Percentiles rank a stretch among this genome's conserved stretches.
Conservation (phyloP, 2,113 vertebrate species). For the Probosciger aterrimus region DNA sequence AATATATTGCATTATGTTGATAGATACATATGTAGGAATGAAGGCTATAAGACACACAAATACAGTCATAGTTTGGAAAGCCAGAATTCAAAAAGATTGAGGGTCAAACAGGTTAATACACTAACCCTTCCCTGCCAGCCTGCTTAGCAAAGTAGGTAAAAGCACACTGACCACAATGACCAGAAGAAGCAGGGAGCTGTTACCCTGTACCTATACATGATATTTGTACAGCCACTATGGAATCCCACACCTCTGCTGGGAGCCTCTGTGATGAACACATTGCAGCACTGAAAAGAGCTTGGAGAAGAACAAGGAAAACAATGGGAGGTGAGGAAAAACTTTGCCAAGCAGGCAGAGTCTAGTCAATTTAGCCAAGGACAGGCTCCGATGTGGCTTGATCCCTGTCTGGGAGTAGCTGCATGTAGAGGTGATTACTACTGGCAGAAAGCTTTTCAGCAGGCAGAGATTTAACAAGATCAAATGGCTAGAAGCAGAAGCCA, state of each 20-base stretch:
- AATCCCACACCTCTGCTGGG: not conserved
- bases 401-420: not conserved
- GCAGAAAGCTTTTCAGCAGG: not conserved
- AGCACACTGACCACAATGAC: not conserved
- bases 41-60: not conserved
- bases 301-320: not conserved
- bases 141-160: not conserved
- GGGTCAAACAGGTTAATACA: not conserved
- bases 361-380: not conserved
- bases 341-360: not conserved
- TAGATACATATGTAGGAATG: not conserved
- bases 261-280: not conserved
- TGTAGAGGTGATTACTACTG: not conserved
- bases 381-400: not conserved
- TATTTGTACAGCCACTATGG: not conserved
- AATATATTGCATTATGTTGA: not conserved
- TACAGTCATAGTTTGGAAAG: not conserved
- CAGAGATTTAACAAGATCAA: not conserved
- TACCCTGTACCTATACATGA: not conserved
- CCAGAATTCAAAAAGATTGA: not conserved
- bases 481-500: not conserved
- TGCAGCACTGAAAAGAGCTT: not conserved
- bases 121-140: not conserved
- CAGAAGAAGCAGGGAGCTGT: not conserved
- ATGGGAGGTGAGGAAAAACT: not conserved